phyloP scores from a whole-genome alignment of 2,888 invertebrate genomes.

The Thecophora atra region DNA sequence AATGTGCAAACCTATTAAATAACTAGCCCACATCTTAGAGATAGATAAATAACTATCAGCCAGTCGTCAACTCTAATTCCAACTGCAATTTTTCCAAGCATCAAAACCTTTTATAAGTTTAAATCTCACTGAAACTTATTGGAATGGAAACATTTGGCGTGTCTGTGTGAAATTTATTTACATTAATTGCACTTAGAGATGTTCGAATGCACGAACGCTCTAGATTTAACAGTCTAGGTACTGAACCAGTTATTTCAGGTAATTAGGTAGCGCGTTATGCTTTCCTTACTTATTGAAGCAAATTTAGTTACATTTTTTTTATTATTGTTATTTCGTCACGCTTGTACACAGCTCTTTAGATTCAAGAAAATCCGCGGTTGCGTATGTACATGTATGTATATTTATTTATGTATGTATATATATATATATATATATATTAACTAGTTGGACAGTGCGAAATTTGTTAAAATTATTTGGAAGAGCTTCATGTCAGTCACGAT shows the following conservation, averaged over 20 bases:
- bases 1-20: background rate
- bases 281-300: slow-evolving; percentile 59
- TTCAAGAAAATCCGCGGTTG: too few relatives aligned
- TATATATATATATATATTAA: too few relatives aligned
- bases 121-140: slow-evolving; percentile 51
- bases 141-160: slow-evolving; percentile 62
- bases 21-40: slow-evolving; percentile 31
- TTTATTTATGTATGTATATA: too few relatives aligned
- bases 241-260: too few relatives aligned
- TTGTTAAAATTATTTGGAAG: too few relatives aligned
- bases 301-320: background rate
- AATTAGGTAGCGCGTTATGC: slow-evolving; percentile 54
- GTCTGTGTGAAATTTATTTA: slow-evolving; percentile 42
- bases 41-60: background rate
- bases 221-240: too few relatives aligned
- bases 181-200: background rate
- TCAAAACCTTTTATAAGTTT: slow-evolving; percentile 62
- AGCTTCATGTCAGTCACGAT: too few relatives aligned
- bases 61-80: slow-evolving; percentile 47
- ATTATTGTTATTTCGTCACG: slow-evolving; percentile 26
- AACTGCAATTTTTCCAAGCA: slow-evolving; percentile 57
- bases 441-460: too few relatives aligned
- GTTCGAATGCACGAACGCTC: background rate
- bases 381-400: too few relatives aligned
- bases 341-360: slow-evolving; percentile 36